A percentile compares a stretch with the other conserved stretches of the same genome.
Conservation (phyloP, 2,797 vertebrate genomes). For the Nyctalus aviator region DNA sequence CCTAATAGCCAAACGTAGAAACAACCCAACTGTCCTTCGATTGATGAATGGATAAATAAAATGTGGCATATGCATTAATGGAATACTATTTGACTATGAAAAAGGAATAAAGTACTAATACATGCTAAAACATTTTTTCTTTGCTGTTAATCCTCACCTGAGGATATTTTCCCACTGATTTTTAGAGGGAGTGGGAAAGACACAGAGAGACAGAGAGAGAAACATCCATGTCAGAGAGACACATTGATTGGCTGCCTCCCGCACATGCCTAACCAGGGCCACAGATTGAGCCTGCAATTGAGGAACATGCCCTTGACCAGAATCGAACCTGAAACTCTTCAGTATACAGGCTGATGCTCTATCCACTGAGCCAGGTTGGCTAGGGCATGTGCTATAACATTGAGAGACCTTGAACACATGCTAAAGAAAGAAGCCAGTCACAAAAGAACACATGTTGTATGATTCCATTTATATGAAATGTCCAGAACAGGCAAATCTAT, state of each 20-base stretch:
- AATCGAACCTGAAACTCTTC: no score
- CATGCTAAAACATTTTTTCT: not conserved
- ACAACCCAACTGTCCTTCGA: not conserved
- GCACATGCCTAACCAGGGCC: no score
- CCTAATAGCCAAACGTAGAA: conserved; percentile 25
- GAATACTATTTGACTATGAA: conserved; percentile 47
- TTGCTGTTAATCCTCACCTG: no score
- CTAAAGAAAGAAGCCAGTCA: conserved; percentile 14
- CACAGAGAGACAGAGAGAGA: no score
- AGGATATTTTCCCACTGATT: no score
- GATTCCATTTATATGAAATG: not conserved
- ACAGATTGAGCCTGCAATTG: no score
- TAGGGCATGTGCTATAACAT: not conserved
- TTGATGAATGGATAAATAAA: not conserved
- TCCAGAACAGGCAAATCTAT: not conserved
- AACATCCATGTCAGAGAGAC: no score
- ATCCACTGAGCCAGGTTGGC: no score
- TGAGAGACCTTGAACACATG: not conserved
- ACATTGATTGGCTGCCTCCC: no score
- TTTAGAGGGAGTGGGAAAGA: no score
- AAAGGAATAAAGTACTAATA: conserved; percentile 47
- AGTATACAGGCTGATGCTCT: no score
- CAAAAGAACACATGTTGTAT: not conserved
- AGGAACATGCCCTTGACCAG: no score
- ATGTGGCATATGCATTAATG: not conserved